Evolutionary conservation across 2,797 vertebrate species (phyloP), one percentile per base, ranked within the genome.

Genomic region (Picus viridis): DNA sequence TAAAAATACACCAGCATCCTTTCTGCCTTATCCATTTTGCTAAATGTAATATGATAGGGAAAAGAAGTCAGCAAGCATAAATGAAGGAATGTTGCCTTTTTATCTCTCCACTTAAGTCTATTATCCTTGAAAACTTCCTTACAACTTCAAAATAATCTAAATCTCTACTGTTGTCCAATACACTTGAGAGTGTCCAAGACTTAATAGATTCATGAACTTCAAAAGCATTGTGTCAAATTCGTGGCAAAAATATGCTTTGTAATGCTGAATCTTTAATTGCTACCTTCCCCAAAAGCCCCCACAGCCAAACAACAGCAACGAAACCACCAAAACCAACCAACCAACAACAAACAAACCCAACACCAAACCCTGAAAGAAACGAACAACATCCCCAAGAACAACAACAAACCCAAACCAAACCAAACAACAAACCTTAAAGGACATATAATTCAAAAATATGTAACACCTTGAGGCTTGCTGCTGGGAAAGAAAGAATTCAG

Each of bases 1-100:
- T 92, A 95, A 96, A 96, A 96, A 94, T 83, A 81, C 30, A 79
- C 32, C 59, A 67, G 63, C 41, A 87, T 89, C 16, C 13, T 86
- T 89, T 86, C 34, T 77, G 67, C 70, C 41, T 76, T 90, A 92
- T 51, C 41, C 53, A 78, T 94, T 95, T 89, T 85, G 49, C 56
- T 92, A 86, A 95, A 93, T 56, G 86, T 77, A 67, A 32, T 88
- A 57, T 59, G 83, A 68, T 56, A 56, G 43, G 58, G 45, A 19
- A 81, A 87, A 86, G 27, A 78, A 94, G 34, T 90, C 61, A 94
- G 63, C 29, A 90, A 68, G 57, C 75, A 87, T 29, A 86, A 89
- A 83, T 75, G 39, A 82, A 85, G 45, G 11, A 89, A 83, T 4
- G 9, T 36, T 78, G 47, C 73, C 30, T 93, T 88, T 82, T 81